These are phyloP conservation scores for Ichneumon xanthorius DNA, from an alignment of 2,888 invertebrate genomes.

Conservation along the genomic window DNA sequence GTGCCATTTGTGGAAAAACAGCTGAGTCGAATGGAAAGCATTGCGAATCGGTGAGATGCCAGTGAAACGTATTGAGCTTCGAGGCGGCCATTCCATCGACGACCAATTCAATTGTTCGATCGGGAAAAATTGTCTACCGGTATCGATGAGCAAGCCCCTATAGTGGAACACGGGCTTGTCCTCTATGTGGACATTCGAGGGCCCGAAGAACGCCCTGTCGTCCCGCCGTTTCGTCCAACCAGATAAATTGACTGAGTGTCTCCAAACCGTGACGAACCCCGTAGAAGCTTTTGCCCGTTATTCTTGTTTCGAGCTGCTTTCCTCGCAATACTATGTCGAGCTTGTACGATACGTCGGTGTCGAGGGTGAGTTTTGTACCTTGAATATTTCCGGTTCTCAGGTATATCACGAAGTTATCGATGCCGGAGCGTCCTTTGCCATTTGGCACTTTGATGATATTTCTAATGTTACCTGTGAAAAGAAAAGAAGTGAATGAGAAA, in stretches of 20 bases:
- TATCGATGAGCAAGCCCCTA: constrained; percentile 95
- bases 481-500: not conserved
- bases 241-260: constrained; percentile 92
- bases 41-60: constrained; percentile 96
- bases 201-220: constrained; percentile 87
- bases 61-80: constrained; percentile 97
- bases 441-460: constrained; percentile 79
- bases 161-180: constrained; percentile 93
- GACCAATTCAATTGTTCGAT: constrained; percentile 89
- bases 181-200: constrained; percentile 88
- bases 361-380: constrained; percentile 87
- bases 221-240: constrained; percentile 90
- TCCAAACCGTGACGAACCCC: constrained; percentile 92
- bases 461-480: constrained; percentile 78
- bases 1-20: constrained; percentile 91
- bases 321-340: constrained; percentile 87
- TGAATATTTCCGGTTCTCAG: constrained; percentile 84
- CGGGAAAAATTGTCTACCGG: constrained; percentile 95
- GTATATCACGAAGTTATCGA: constrained; percentile 80
- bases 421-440: constrained; percentile 76
- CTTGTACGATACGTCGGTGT: constrained; percentile 91
- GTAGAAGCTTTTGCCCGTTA: constrained; percentile 90
- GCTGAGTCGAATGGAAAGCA: constrained; percentile 95
- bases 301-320: constrained; percentile 87
- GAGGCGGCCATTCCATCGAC: constrained; percentile 95